Base-by-base conservation (phyloP, 2,797 vertebrate species). In the Serranus cabrilla region DNA sequence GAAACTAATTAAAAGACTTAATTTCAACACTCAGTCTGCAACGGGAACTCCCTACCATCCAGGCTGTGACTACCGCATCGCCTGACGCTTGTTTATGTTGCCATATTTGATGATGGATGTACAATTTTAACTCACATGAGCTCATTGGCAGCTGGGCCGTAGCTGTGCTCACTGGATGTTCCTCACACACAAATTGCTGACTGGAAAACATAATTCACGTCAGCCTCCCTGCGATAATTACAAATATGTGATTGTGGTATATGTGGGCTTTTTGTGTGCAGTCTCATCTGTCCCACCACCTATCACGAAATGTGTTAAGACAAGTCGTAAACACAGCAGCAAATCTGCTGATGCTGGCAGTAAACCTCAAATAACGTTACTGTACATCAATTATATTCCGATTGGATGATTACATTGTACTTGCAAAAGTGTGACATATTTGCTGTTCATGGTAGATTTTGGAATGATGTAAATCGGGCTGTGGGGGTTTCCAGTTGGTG, bases 171-270 rank as follows among this genome's bases (percentile, higher is more conserved):
- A 5, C 34, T 27, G 13, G 5, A 71, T 68, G 54, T 58, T 76
- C 54, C 64, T 23, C 34, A 59, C 69, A 74, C 71, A 49, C 47
- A 78, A 78, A 80, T 51, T 74, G 74, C 83, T 81, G 85, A 82
- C 72, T 81, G 45, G 47, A 63, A 51, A 58, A 42, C 62, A 46
- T 82, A 60, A 71, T 49, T 82, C 14, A 76, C 61, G 37, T 76
- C 54, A 60, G 62, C 65, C 46, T 81, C 46, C 17, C 20, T 45
- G 10, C 40, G 42, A 14, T 80, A 74, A 76, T 87, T 78, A 60
- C 42, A 70, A 25, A 50, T 60, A 58, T 54, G 64, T 56, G 58
- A 3, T 52, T 65, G 61, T 70, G 75, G 60, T 39, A 58, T 0
- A 21, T 74, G 65, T 74, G 58, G 42, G 21, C 31, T 63, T 62